Percentiles rank a stretch among this genome's conserved stretches.
Evolutionary conservation across 2,113 vertebrate genomes (phyloP).

Genomic region (Microtus montanus): DNA sequence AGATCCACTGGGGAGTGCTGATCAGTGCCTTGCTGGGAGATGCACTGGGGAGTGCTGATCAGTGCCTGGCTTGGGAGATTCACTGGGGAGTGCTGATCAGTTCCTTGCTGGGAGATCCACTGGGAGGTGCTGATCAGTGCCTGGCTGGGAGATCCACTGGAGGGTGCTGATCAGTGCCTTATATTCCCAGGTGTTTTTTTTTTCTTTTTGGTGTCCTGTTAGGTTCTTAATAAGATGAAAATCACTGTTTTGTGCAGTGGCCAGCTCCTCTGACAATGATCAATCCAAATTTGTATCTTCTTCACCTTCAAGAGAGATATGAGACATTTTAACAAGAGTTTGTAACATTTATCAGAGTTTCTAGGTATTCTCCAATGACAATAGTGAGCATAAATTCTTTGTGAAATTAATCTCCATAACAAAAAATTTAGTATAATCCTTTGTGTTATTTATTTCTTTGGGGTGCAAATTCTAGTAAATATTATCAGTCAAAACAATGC

Average conservation of each 20-base stretch:
- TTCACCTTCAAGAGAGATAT: conserved; percentile 18
- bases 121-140: no score
- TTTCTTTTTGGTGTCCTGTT: not conserved
- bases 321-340: conserved; percentile 64
- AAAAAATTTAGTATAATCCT: conserved; percentile 49
- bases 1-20: no score
- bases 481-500: conserved; percentile 53
- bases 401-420: conserved; percentile 62
- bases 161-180: not conserved
- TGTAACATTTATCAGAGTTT: conserved; percentile 51
- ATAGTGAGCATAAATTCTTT: conserved; percentile 58
- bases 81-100: no score
- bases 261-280: conserved; percentile 38
- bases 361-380: conserved; percentile 49
- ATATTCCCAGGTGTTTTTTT: not conserved
- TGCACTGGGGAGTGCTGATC: no score
- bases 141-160: no score
- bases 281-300: conserved; percentile 39
- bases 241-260: conserved; percentile 2
- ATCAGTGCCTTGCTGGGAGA: no score
- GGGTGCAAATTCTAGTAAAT: conserved; percentile 18
- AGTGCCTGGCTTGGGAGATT: no score
- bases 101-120: no score
- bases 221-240: conserved; percentile 5
- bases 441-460: not conserved